Percentiles rank a stretch among this genome's conserved stretches.
These are phyloP conservation scores for Phocides pigmalion DNA, from an alignment of 1,140 invertebrate species.

Conservation along the genomic window DNA sequence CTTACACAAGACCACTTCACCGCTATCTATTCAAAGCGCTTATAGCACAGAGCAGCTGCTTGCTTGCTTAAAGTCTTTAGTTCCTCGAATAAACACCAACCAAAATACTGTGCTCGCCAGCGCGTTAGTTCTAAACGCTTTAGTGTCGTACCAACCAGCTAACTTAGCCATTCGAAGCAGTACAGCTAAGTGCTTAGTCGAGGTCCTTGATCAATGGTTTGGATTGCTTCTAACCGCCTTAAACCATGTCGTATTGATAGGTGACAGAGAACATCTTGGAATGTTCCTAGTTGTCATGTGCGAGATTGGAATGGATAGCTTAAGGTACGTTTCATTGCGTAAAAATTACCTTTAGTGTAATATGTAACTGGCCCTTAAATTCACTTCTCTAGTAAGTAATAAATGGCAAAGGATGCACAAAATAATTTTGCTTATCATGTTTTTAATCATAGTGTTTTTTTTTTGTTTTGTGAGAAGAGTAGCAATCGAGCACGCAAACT, in stretches of 20 bases:
- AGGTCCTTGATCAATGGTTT: conserved; percentile 63
- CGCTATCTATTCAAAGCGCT: conserved; percentile 68
- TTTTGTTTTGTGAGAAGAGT: too few species aligned
- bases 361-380: too few species aligned
- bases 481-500: too few species aligned
- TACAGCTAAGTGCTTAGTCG: conserved; percentile 48
- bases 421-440: too few species aligned
- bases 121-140: conserved; percentile 64
- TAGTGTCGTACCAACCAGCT: conserved; percentile 68
- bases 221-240: conserved; percentile 49
- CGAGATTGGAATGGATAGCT: conserved; percentile 57
- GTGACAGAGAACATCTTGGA: conserved; percentile 48
- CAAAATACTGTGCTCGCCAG: conserved; percentile 54
- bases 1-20: conserved; percentile 49
- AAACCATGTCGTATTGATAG: conserved; percentile 57
- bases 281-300: conserved; percentile 60
- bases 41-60: conserved; percentile 70
- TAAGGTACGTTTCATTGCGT: conserved; percentile 53
- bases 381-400: too few species aligned
- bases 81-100: conserved; percentile 47
- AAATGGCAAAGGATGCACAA: too few species aligned
- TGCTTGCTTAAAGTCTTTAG: conserved; percentile 53
- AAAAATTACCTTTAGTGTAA: too few species aligned
- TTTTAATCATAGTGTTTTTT: too few species aligned
- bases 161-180: conserved; percentile 46